Base-by-base conservation (phyloP, 2,888 invertebrate genomes). In the Sclerodermus sp. region DNA sequence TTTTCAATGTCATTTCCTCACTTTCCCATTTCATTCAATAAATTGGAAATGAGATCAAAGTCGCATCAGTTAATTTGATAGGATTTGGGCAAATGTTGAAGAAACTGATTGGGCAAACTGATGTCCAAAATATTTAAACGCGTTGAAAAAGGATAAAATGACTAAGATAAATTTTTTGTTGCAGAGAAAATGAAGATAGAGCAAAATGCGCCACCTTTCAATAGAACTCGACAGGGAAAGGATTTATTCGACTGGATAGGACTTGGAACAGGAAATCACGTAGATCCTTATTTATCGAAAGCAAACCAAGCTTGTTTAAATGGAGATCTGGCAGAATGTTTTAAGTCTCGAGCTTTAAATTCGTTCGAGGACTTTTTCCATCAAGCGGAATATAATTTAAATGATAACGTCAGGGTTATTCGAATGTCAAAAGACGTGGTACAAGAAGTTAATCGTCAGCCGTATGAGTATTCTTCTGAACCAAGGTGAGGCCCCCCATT, bases 321-420 rank as follows among this genome's bases (percentile, higher is more conserved):
- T 54, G 91, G 91, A 3, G 91, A 92, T 73, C 79, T 92, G n/a
- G 88, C 90, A 0, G 91, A 91, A 71, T 92, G 91, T 71, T 91
- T 92, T 73, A 91, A 92, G 70, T 91, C 90, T 0, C 87, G 88
- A 59, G 91, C 91, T 0, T 75, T 92, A 43, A 82, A 83, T 47
- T 87, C 88, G 0, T 86, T 92, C 49, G 87, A 89, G 45, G 90
- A 90, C 47, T 90, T 92, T 76, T 91, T 92, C 70, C 84, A 85
- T 67, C 85, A 87, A 64, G 85, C 68, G 2, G 67, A 64, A 30
- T 75, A 77, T 43, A 51, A 53, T 45, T 72, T 91, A 46, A 88
- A 87, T 32, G 88, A 90, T 40, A 86, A 87, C 71, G 89, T 90
- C 0, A 82, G 87, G 15, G 82, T 91, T 1, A 81, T 87, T 5